These are phyloP conservation scores for Bubo blakistoni DNA, from an alignment of 2,113 vertebrate genomes.

Conservation along the genomic window DNA sequence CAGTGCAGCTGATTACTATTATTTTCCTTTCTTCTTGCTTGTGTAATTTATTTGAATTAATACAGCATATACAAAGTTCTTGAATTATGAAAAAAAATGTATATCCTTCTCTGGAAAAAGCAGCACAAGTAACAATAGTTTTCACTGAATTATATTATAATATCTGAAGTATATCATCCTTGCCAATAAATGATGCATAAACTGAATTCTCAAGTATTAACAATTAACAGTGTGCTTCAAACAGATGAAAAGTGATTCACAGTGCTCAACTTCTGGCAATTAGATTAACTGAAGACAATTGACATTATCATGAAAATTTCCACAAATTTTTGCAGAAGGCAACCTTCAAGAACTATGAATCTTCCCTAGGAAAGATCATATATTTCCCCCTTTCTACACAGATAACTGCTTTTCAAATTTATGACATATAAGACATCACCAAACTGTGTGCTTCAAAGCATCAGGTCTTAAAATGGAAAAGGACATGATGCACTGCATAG, in stretches of 20 bases:
- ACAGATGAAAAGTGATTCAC: not conserved
- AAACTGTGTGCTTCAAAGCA: not conserved
- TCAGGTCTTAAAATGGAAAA: not conserved
- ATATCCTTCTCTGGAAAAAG: not conserved
- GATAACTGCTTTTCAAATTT: not conserved
- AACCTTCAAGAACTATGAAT: not conserved
- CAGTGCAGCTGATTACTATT: not conserved
- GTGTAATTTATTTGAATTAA: not conserved
- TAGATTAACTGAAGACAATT: conserved; percentile 27
- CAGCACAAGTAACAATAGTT: not conserved
- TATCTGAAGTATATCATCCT: not conserved
- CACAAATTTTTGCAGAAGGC: not conserved
- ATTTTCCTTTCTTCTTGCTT: not conserved
- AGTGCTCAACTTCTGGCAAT: not conserved
- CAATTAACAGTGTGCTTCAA: conserved; percentile 23
- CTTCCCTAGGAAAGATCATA: not conserved
- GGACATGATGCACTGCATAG: not conserved
- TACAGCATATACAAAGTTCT: not conserved
- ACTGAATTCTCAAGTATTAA: not conserved
- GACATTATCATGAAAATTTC: not conserved
- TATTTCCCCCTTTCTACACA: not conserved
- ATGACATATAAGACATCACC: not conserved
- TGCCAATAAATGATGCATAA: not conserved
- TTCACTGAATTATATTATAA: not conserved
- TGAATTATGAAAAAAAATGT: not conserved